Conservation (phyloP, 2,888 invertebrate species). For the Microchrysa polita region DNA sequence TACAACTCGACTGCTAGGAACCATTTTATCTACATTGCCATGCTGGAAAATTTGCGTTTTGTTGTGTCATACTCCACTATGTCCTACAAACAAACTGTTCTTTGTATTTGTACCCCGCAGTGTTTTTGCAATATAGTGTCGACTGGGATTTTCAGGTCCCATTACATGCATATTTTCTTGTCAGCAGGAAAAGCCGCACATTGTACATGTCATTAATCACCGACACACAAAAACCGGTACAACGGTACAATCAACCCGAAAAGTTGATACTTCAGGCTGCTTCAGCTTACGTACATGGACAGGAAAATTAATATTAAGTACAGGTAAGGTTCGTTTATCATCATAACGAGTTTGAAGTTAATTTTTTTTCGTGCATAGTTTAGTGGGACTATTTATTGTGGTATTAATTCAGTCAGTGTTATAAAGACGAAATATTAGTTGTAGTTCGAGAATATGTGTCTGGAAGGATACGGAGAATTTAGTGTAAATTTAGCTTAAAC, state of each 20-base stretch:
- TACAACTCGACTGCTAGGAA: too few species aligned
- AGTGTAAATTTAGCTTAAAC: too few species aligned
- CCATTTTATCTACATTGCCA: neutral
- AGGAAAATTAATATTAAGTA: conserved; percentile 27
- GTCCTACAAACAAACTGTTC: neutral
- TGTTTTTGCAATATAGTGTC: neutral
- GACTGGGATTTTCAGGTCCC: neutral
- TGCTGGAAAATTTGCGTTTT: neutral
- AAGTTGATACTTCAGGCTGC: conserved; percentile 17
- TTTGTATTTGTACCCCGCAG: neutral
- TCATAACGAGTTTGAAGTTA: conserved; percentile 8
- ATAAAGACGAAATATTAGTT: neutral
- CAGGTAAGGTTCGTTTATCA: conserved; percentile 10
- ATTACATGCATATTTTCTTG: conserved; percentile 9
- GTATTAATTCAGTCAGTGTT: neutral
- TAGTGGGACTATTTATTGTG: neutral
- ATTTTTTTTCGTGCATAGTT: neutral
- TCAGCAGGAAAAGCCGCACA: neutral
- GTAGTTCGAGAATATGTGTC: neutral
- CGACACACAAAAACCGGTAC: neutral
- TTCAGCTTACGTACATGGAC: conserved; percentile 16
- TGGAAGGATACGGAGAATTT: too few species aligned
- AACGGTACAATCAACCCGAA: conserved; percentile 7
- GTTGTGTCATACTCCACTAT: neutral
- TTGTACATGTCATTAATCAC: conserved; percentile 18